Evolutionary conservation across 2,797 vertebrate species (phyloP), one percentile per base, ranked within the genome.

Genomic region (Champsocephalus esox): DNA sequence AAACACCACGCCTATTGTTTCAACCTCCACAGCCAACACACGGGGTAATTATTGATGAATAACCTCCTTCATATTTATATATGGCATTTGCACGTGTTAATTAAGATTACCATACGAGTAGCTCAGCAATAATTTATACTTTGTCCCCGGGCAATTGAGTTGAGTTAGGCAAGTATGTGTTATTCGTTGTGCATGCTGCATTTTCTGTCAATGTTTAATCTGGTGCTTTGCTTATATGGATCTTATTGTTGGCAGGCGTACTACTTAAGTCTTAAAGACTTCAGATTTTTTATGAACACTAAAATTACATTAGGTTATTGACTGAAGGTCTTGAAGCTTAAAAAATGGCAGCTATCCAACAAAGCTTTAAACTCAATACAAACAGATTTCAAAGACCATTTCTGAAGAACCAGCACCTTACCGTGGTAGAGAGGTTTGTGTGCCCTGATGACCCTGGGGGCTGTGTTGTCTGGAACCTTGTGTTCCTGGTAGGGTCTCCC

Each of bases 51-150:
- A 85, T 66, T 48, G 50, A 76, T 49, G 59, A 79, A 66, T 44
- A 59, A 66, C 82, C 80, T 62, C 48, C 67, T 78, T 54, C 59
- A 78, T 77, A 77, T 79, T 81, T 81, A 66, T 80, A 60, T 77
- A 60, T 75, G 52, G 49, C 68, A 58, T 83, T 86, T 78, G 65
- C 73, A 73, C 44, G 4, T 55, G 64, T 68, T 91, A 77, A 89
- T 85, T 87, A 84, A 63, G 77, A 83, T 80, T 58, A 78, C 65
- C 52, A 71, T 60, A 46, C 24, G 6, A 60, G 52, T 14, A 21
- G 11, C 72, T 73, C 38, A 12, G 69, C 52, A 51, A 43, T 80
- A 67, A 68, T 79, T 75, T 73, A 77, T 73, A 59, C 51, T 59
- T 38, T 69, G 66, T 77, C 70, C 60, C 60, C 45, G 38, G 66